Evolutionary conservation across 2,113 vertebrate genomes (phyloP), one percentile per base, ranked within the genome.

Genomic region (Rhabdomys dilectus): DNA sequence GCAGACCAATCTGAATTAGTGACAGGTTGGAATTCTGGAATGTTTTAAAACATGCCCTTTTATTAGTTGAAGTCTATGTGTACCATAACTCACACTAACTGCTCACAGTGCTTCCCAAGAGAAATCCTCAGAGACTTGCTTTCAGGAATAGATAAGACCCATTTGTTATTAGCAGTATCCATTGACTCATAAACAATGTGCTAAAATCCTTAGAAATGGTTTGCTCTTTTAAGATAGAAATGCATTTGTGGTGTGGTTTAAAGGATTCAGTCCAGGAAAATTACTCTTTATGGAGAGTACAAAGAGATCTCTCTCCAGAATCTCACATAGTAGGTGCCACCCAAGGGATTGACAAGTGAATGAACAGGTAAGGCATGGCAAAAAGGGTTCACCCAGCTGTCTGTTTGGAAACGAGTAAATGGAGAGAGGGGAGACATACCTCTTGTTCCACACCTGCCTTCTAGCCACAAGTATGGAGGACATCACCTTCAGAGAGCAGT

Each of bases 1-100:
- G 91, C 86, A 95, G 80, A 68, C 88, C 94, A 95, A 95, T 96
- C 66, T 94, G 92, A 97, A 97, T 96, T 96, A 97, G 91, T 97
- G 97, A 95, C 97, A 96, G 88, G 95, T 92, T 98, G 96, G 96
- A 98, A 97, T 97, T 97, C 92, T 96, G 95, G 96, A 97, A 97
- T 94, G 96, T 97, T 97, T 97, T 96, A 96, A 97, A 97, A 97
- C 96, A 91, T 96, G 88, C 88, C 88, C 72, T 97, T 98, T 96
- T 96, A 97, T 97, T 96, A 96, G 91, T 81, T 97, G 92, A 97
- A 97, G 95, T 96, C 94, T 92, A 53, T 96, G 94, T 97, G 81
- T 91, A 96, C 96, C 91, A 97, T 98, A 97, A 98, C 86, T 97
- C 97, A 98, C 96, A 96, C 90, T 98, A 98, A 97, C 97, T 97